Base-by-base conservation (phyloP, 1,140 invertebrate species). In the Mizuhopecten yessoensis region DNA sequence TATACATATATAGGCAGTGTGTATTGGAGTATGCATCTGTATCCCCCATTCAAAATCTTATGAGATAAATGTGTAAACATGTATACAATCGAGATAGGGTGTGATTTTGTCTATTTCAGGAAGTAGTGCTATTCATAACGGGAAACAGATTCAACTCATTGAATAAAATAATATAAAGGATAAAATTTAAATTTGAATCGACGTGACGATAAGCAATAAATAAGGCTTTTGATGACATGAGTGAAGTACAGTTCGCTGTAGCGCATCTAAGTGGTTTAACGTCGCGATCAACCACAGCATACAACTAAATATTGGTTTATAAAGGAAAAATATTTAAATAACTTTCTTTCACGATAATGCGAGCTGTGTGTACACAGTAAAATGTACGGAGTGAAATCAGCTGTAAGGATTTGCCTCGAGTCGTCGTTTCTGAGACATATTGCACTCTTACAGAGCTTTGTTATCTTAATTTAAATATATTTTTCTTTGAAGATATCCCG, bases 311-410 rank as follows among this genome's bases (percentile, higher is more conserved):
- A 75, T 75, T 29, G 57, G 57, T 1, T 75, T 75, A 29, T 75
- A 75, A 3, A 75, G 57, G 23, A 75, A 13, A 75, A 75, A 75
- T 75, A 75, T 75, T 75, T 75, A 75, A 75, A 75, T 75, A n/a
- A 75, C 57, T 75, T 75, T 75, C 23, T n/a, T n/a, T 13, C 2
- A 75, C 23, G 29, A n/a, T 75, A 75, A 75, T n/a, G 20, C 17
- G 57, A 75, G 23, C 57, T 75, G 23, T 2, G 5, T 75, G 29
- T 75, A 75, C n/a, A 75, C 57, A 75, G 11, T 29, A 29, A 29
- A 29, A n/a, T n/a, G 23, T 75, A 75, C n/a, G n/a, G 11, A 75
- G n/a, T 75, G 23, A 75, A 75, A 75, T 75, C 23, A 75, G 5
- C 23, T 75, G 57, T 75, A 29, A 75, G 57, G 11, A 75, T 75